Conservation (phyloP, 1,140 invertebrate species). For the Pomacea maculata region DNA sequence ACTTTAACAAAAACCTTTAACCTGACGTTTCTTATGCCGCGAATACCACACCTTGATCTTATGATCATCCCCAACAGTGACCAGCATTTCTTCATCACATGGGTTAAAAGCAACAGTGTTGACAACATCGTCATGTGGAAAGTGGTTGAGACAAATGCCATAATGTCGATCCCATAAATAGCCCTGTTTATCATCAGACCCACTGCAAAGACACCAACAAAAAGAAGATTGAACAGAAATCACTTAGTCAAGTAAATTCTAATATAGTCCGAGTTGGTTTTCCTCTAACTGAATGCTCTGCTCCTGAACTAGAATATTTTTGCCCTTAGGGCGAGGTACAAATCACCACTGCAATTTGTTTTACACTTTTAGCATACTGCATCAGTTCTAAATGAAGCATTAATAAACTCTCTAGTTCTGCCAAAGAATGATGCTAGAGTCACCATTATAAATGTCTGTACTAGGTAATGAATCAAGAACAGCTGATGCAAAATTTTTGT, state of each 20-base stretch:
- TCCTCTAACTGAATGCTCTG: no score
- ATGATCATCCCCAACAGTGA: slow-evolving; percentile 88
- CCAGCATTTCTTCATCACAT: slow-evolving; percentile 81
- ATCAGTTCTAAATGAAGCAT: no score
- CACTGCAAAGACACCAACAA: slow-evolving; percentile 68
- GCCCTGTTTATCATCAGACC: slow-evolving; percentile 85
- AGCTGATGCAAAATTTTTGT: neutral
- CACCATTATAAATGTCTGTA: no score
- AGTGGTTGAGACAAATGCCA: slow-evolving; percentile 80
- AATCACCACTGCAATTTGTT: no score
- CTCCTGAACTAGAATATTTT: no score
- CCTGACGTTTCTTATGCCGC: neutral
- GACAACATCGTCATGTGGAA: slow-evolving; percentile 83
- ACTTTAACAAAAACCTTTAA: no score
- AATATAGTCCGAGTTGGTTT: no score
- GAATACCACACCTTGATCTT: slow-evolving; percentile 78
- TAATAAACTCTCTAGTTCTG: no score
- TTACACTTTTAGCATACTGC: neutral
- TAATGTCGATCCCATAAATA: slow-evolving; percentile 90
- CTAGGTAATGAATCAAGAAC: neutral
- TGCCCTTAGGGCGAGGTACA: no score
- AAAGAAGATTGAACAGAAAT: no score
- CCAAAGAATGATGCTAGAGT: no score
- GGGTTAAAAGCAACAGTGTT: slow-evolving; percentile 91
- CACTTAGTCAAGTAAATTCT: no score